These are phyloP conservation scores for Ornithoptera priamus DNA, from an alignment of 2,888 invertebrate genomes.

Conservation along the genomic window DNA sequence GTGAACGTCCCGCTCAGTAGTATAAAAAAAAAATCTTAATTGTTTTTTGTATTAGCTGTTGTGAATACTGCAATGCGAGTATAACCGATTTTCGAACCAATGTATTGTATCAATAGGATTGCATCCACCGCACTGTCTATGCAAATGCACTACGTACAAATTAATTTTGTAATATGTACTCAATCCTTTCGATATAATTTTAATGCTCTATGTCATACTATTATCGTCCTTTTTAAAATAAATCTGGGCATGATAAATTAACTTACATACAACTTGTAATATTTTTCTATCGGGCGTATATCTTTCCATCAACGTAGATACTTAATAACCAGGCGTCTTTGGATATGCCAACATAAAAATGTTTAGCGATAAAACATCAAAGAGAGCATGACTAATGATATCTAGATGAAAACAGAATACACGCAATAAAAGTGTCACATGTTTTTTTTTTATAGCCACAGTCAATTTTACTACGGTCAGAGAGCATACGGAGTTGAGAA, in stretches of 20 bases:
- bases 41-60: too few species aligned
- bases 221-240: slow-evolving; percentile 27
- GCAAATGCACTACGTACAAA: background rate
- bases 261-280: slow-evolving; percentile 38
- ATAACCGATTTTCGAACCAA: background rate
- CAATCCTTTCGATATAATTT: slow-evolving; percentile 29
- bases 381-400: slow-evolving; percentile 68
- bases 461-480: slow-evolving; percentile 35
- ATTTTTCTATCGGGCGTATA: slow-evolving; percentile 46
- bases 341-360: slow-evolving; percentile 65
- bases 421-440: slow-evolving; percentile 71
- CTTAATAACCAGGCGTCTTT: slow-evolving; percentile 52
- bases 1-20: too few species aligned
- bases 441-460: slow-evolving; percentile 54
- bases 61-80: too few species aligned
- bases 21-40: too few species aligned
- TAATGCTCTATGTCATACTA: slow-evolving; percentile 32
- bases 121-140: background rate
- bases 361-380: slow-evolving; percentile 72
- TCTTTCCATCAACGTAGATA: slow-evolving; percentile 52
- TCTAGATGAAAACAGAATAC: slow-evolving; percentile 71
- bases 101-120: background rate
- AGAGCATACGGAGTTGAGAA: slow-evolving; percentile 29
- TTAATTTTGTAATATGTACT: slow-evolving; percentile 4
- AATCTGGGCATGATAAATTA: slow-evolving; percentile 38